phyloP scores from a whole-genome alignment of 2,797 vertebrate species.

The Mormyrops boulengeri region DNA sequence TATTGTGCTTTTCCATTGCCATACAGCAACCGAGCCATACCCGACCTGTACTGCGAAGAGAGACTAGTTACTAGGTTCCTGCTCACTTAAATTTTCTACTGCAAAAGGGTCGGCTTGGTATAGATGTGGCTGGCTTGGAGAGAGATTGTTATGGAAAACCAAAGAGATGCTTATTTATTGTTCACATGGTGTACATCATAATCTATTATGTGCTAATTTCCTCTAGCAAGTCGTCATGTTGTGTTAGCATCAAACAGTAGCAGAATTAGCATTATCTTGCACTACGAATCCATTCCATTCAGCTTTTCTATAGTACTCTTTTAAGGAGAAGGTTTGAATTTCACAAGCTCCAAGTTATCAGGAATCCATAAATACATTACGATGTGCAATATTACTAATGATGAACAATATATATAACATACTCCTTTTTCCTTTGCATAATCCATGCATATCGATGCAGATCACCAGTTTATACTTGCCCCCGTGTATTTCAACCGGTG shows the following conservation, averaged over 20 bases:
- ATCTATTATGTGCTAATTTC: neutral
- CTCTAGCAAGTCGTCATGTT: neutral
- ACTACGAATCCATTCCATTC: neutral
- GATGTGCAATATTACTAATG: neutral
- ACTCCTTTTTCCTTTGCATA: no score
- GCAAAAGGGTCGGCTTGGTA: neutral
- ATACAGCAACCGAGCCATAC: neutral
- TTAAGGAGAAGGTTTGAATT: neutral
- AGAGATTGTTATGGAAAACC: neutral
- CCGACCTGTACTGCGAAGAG: neutral
- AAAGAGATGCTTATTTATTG: neutral
- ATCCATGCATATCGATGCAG: no score
- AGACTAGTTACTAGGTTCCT: neutral
- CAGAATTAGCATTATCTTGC: neutral
- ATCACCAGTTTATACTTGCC: neutral
- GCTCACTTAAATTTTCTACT: neutral
- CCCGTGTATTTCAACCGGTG: neutral
- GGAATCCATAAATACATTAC: neutral
- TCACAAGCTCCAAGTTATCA: no score
- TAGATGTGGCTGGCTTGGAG: neutral
- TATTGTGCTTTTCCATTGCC: neutral
- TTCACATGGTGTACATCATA: neutral
- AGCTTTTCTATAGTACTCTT: neutral
- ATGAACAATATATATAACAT: neutral
- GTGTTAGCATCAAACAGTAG: neutral